Evolutionary conservation across 2,888 invertebrate species (phyloP).

Genomic region (Sericinus montela): DNA sequence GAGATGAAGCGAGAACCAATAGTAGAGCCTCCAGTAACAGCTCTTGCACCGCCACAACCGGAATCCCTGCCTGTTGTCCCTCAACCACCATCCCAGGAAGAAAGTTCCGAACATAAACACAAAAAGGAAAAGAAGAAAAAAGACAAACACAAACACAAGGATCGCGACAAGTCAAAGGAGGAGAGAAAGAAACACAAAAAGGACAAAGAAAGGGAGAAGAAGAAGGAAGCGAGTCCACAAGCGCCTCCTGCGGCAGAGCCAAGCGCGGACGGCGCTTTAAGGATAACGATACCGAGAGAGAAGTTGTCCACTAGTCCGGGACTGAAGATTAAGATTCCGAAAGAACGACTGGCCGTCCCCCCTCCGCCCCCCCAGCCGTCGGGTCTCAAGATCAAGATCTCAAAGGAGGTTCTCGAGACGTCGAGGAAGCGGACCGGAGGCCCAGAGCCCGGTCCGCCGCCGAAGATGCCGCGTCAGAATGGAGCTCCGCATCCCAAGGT

Average conservation of each 20-base stretch:
- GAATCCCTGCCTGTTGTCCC: conserved; percentile 24
- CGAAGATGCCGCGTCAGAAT: conserved; percentile 59
- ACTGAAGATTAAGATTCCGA: conserved; percentile 90
- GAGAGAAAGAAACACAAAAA: conserved; percentile 87
- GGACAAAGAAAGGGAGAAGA: conserved; percentile 74
- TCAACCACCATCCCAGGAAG: conserved; percentile 34
- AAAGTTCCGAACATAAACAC: conserved; percentile 53
- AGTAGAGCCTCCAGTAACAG: conserved; percentile 38
- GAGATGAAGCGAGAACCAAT: conserved; percentile 48
- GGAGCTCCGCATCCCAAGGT: conserved; percentile 64
- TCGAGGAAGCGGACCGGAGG: conserved; percentile 43
- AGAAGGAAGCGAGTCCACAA: conserved; percentile 38
- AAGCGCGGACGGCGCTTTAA: conserved; percentile 46
- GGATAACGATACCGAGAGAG: conserved; percentile 69
- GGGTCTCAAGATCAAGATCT: conserved; percentile 88
- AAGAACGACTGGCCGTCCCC: conserved; percentile 83
- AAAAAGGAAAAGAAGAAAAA: conserved; percentile 87
- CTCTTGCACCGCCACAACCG: conserved; percentile 27
- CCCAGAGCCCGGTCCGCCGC: conserved; percentile 46
- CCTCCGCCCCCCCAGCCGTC: conserved; percentile 62
- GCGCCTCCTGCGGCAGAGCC: conserved; percentile 24
- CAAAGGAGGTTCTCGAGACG: conserved; percentile 84
- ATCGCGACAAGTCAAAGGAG: conserved; percentile 85
- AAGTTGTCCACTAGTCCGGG: conserved; percentile 70
- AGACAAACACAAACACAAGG: conserved; percentile 89